These are phyloP conservation scores for Sinocyclocheilus anophthalmus DNA, from an alignment of 2,113 vertebrate genomes.

Conservation along the genomic window DNA sequence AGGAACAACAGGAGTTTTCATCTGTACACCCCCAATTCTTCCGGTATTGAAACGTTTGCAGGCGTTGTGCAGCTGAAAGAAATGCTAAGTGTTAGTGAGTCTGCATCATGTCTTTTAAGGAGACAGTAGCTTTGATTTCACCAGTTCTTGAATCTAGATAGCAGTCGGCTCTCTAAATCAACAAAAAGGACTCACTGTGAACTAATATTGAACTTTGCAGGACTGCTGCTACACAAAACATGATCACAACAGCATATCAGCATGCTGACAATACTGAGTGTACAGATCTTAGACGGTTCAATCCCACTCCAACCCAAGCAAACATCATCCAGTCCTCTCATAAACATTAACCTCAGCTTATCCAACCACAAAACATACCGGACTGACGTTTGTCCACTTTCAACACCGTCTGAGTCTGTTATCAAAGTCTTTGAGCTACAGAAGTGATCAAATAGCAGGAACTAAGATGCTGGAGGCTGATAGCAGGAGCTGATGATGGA, in stretches of 20 bases:
- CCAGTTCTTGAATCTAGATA: not conserved
- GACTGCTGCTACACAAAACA: not conserved
- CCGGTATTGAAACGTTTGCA: not conserved
- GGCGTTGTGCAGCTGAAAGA: not conserved
- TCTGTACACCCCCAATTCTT: not conserved
- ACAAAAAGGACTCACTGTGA: not conserved
- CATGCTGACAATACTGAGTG: not conserved
- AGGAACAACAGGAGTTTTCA: not conserved
- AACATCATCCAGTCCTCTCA: not conserved
- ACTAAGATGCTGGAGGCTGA: not conserved
- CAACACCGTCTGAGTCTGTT: not conserved
- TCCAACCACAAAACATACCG: not conserved
- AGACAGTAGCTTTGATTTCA: slow-evolving; percentile 12
- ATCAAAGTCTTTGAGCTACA: slow-evolving; percentile 3
- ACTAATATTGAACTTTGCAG: slow-evolving; percentile 12
- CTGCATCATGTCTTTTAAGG: not conserved
- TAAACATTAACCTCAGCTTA: slow-evolving; percentile 21
- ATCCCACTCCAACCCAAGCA: slow-evolving; percentile 5
- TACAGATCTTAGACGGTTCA: not conserved
- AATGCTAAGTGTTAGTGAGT: not conserved
- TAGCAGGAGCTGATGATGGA: not conserved
- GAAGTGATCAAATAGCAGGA: slow-evolving; percentile 8
- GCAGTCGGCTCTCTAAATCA: not conserved
- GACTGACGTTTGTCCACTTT: not conserved
- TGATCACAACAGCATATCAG: not conserved